phyloP scores from a whole-genome alignment of 2,888 invertebrate species.

The Dione vanillae region DNA sequence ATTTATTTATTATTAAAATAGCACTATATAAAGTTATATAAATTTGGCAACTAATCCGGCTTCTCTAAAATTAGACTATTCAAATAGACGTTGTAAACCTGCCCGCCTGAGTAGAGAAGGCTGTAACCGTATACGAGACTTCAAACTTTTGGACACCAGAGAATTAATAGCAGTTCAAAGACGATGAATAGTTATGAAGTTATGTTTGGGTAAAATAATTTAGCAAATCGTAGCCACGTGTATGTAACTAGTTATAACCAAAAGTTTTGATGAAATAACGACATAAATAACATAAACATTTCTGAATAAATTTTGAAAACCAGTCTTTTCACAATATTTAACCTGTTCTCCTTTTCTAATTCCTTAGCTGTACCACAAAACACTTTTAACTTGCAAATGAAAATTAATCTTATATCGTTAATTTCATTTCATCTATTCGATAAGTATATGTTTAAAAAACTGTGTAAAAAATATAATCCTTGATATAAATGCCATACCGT shows the following conservation, averaged over 20 bases:
- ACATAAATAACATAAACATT: too few relatives aligned
- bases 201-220: slow-evolving; percentile 22
- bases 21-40: not conserved
- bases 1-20: not conserved
- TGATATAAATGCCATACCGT: too few relatives aligned
- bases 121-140: slow-evolving; percentile 20
- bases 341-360: too few relatives aligned
- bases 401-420: too few relatives aligned
- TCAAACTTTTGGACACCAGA: slow-evolving; percentile 32
- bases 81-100: slow-evolving; percentile 39
- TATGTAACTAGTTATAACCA: slow-evolving; percentile 1
- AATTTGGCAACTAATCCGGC: not conserved
- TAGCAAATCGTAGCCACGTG: slow-evolving; percentile 9
- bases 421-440: too few relatives aligned
- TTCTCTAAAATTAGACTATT: slow-evolving; percentile 24
- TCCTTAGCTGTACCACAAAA: too few relatives aligned
- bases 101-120: slow-evolving; percentile 10
- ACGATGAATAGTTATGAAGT: slow-evolving; percentile 29
- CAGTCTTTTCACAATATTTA: too few relatives aligned
- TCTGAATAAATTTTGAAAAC: too few relatives aligned
- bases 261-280: not conserved
- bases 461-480: too few relatives aligned
- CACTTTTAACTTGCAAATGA: too few relatives aligned
- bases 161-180: slow-evolving; percentile 36
- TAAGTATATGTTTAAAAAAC: too few relatives aligned